These are phyloP conservation scores for Sander vitreus DNA, from an alignment of 2,113 vertebrate species.

Conservation along the genomic window DNA sequence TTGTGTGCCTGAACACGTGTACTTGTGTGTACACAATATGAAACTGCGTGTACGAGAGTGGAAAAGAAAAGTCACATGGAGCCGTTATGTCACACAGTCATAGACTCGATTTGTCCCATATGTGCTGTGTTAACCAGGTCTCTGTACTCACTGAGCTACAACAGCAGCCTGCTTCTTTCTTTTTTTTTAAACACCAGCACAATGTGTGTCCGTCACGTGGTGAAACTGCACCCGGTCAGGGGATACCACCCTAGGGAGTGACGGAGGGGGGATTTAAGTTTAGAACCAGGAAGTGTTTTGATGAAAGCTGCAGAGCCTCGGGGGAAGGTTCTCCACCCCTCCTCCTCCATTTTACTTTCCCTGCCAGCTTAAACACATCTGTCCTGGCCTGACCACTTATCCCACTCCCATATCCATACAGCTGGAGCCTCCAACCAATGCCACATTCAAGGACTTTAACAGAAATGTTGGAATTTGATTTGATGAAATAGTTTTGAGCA, in stretches of 20 bases:
- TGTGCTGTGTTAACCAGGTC: constrained; percentile 52
- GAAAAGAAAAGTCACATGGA: constrained; percentile 57
- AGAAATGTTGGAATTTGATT: background rate
- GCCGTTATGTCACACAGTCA: constrained; percentile 65
- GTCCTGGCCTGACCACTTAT: constrained; percentile 52
- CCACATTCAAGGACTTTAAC: constrained; percentile 25
- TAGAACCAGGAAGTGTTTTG: constrained; percentile 77
- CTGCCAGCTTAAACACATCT: constrained; percentile 82
- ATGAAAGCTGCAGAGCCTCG: constrained; percentile 64
- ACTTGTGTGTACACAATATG: constrained; percentile 33
- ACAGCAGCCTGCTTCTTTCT: constrained; percentile 10
- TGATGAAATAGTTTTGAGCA: background rate
- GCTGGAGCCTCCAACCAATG: constrained; percentile 47
- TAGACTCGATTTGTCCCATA: constrained; percentile 48
- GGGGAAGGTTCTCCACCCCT: constrained; percentile 46
- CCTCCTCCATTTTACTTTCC: constrained; percentile 61
- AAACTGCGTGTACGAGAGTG: constrained; percentile 27
- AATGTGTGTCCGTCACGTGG: constrained; percentile 59
- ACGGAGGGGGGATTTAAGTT: constrained; percentile 58
- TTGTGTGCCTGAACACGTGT: constrained; percentile 34
- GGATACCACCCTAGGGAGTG: constrained; percentile 68
- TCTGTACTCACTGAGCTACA: constrained; percentile 29
- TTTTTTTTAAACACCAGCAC: constrained; percentile 46
- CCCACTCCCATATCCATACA: constrained; percentile 41
- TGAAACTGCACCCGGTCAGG: constrained; percentile 55